These are phyloP conservation scores for Setipinna tenuifilis DNA, from an alignment of 2,797 vertebrate species.

Conservation along the genomic window DNA sequence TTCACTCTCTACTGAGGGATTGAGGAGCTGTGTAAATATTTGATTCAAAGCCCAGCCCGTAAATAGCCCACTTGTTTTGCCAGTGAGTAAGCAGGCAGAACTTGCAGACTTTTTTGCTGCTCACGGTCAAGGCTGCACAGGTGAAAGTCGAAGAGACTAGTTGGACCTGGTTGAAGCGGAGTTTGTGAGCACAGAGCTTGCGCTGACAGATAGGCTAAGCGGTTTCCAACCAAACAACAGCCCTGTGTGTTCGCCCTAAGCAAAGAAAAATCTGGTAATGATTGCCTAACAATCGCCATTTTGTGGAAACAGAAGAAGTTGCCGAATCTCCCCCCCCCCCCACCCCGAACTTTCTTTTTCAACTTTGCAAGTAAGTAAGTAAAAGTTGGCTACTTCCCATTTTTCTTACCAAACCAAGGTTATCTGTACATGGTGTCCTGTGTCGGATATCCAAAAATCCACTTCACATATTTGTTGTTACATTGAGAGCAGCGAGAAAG, in stretches of 20 bases:
- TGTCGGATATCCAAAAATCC: not conserved
- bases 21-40: not conserved
- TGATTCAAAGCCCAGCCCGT: not conserved
- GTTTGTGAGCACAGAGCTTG: not conserved
- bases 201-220: not conserved
- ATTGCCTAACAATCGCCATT: conserved; percentile 28
- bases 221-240: conserved; percentile 17
- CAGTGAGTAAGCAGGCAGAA: not conserved
- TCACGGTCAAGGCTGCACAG: not conserved
- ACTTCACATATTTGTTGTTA: not conserved
- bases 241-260: not conserved
- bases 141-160: not conserved
- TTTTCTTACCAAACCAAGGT: not conserved
- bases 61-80: not conserved
- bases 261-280: conserved; percentile 25
- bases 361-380: not conserved
- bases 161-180: not conserved
- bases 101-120: not conserved
- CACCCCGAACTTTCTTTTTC: not conserved
- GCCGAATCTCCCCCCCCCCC: not conserved
- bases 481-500: not conserved
- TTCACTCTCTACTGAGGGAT: not conserved
- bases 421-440: too few species aligned
- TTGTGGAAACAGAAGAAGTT: not conserved
- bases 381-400: not conserved